Evolutionary conservation across 2,113 vertebrate species (phyloP).

Genomic region (Lagopus leucura): DNA sequence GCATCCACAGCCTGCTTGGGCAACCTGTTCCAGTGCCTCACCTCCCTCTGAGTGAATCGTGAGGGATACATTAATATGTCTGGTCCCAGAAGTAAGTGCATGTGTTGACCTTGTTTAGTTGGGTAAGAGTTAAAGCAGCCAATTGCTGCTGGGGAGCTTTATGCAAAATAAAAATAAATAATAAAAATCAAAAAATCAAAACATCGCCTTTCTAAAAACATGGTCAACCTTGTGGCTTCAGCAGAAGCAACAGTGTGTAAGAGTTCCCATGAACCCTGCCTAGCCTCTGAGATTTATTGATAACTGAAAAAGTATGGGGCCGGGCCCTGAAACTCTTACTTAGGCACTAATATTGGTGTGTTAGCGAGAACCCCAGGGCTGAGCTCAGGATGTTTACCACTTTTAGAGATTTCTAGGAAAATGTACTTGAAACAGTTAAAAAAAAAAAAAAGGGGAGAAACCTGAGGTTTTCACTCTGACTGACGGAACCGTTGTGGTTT

Average conservation of each 20-base stretch:
- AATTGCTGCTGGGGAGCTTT: not conserved
- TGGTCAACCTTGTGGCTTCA: constrained; percentile 34
- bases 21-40: too few relatives aligned
- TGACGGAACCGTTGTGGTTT: not conserved
- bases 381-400: not conserved
- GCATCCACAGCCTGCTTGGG: too few relatives aligned
- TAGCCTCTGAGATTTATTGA: constrained; percentile 61
- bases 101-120: not conserved
- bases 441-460: not conserved
- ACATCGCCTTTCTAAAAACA: not conserved
- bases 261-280: constrained; percentile 53
- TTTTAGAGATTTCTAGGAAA: not conserved
- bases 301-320: constrained; percentile 41
- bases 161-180: not conserved
- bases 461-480: not conserved
- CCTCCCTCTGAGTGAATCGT: too few relatives aligned
- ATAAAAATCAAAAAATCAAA: not conserved
- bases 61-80: not conserved
- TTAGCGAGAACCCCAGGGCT: not conserved
- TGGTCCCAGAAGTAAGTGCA: not conserved
- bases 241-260: constrained; percentile 3
- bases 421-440: not conserved
- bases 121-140: not conserved
- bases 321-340: not conserved
- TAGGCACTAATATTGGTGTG: not conserved